Conservation (phyloP, 2,888 invertebrate genomes). For the Noctua comes region DNA sequence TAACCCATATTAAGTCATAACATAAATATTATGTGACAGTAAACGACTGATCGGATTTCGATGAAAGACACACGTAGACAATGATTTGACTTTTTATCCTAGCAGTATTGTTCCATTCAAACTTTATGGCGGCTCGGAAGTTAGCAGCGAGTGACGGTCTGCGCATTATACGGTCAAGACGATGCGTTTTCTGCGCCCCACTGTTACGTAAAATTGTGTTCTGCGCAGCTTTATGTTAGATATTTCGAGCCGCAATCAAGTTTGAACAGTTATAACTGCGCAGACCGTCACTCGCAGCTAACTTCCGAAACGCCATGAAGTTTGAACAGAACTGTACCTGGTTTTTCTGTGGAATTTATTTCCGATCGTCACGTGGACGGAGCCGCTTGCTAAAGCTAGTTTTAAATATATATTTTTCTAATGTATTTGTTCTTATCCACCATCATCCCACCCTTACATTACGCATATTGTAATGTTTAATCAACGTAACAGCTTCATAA, state of each 20-base stretch:
- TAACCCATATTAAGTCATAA: neutral
- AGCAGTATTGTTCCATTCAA: too few species aligned
- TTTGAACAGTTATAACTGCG: too few species aligned
- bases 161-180: too few species aligned
- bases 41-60: neutral
- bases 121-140: too few species aligned
- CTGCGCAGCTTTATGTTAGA: too few species aligned
- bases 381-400: neutral
- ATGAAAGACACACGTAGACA: neutral
- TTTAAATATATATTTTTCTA: neutral
- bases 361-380: neutral
- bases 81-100: neutral
- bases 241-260: too few species aligned
- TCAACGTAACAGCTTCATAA: conserved; percentile 4
- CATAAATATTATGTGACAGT: neutral
- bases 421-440: neutral
- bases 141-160: too few species aligned
- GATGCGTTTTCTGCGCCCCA: too few species aligned
- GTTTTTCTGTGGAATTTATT: neutral
- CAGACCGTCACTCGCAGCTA: too few species aligned
- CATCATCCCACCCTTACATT: neutral
- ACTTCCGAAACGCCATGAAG: too few species aligned
- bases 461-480: neutral
- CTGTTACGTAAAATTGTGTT: too few species aligned
- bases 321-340: neutral